Base-by-base conservation (phyloP, 2,797 vertebrate species). In the Chaetophractus vellerosus region DNA sequence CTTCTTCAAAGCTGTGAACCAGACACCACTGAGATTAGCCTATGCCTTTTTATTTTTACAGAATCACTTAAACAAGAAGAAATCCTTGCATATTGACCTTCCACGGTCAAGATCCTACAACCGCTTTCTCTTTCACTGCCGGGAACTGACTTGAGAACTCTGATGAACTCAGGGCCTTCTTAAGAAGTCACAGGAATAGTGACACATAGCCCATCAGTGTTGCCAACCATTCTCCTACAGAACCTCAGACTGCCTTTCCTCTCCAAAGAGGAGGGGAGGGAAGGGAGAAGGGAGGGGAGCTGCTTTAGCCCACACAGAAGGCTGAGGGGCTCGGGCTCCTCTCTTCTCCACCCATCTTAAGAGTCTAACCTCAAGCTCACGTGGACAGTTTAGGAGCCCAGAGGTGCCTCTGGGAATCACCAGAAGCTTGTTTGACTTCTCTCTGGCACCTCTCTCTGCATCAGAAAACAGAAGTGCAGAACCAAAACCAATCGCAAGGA, bases 141-240 rank as follows among this genome's bases (percentile, higher is more conserved):
- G 71, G 75, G 57, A 95, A 90, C 2, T 11, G 31, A 38, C 64
- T 16, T 81, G 59, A 87, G 91, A 95, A 88, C 96, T 71, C 45
- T 41, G 16, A 48, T 48, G 50, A 57, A 38, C 31, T 50, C 36
- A 1, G 28, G 0, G 26, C 3, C 33, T 63, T 83, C 72, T n/a
- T 16, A 69, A 78, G 45, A 72, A 91, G 64, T 84, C 90, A 63
- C 38, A 80, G 68, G 12, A 41, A n/a, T 11, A 64, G 66, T 9
- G 21, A 90, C 52, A 21, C 24, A 6, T 48, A 6, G 55, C 38
- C 26, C 48, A 28, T 52, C 14, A 45, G 71, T 74, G 15, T 14
- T 9, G 45, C 63, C n/a, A 52, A 36, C 59, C 23, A 16, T 1
- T 26, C 31, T 24, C 1, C 26, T 0, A 1, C 0, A 23, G 36